phyloP scores from a whole-genome alignment of 1,140 invertebrate species.

The Apis cerana region DNA sequence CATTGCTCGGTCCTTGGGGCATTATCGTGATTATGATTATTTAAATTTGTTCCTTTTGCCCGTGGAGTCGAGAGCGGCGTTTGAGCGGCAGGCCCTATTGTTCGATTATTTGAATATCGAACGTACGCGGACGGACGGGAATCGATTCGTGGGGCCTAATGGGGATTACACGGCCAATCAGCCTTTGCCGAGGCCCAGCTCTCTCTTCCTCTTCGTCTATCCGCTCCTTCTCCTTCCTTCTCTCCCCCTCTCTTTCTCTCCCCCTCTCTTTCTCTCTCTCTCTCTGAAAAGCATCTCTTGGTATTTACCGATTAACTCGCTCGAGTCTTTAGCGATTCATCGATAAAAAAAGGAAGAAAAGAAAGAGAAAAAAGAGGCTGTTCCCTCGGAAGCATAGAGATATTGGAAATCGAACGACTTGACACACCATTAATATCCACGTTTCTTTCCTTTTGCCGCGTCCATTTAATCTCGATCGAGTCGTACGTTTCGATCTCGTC shows the following conservation, averaged over 20 bases:
- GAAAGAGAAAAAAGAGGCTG: too few relatives aligned
- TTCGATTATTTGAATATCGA: conserved; percentile 81
- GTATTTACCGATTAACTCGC: conserved; percentile 39
- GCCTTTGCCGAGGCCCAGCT: conserved; percentile 69
- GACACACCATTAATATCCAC: not conserved
- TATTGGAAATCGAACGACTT: conserved; percentile 2
- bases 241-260: conserved; percentile 1
- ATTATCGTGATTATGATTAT: conserved; percentile 79
- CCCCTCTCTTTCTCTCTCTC: conserved; percentile 14
- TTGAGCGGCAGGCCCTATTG: conserved; percentile 74
- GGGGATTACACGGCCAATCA: conserved; percentile 80
- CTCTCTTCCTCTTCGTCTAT: conserved; percentile 55
- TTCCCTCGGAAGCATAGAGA: not conserved
- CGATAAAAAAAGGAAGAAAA: not conserved
- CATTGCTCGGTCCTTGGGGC: conserved; percentile 51
- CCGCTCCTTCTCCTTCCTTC: conserved; percentile 31
- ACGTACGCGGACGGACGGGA: conserved; percentile 72
- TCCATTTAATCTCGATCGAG: not conserved
- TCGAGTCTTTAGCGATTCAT: conserved; percentile 9
- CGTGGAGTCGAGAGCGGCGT: conserved; percentile 61
- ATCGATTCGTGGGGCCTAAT: conserved; percentile 80
- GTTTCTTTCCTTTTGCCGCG: not conserved
- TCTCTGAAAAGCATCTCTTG: conserved; percentile 15
- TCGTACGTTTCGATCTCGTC: not conserved
- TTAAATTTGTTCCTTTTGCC: conserved; percentile 74